Base-by-base conservation (phyloP, 2,888 invertebrate species). In the Melanargia galathea region DNA sequence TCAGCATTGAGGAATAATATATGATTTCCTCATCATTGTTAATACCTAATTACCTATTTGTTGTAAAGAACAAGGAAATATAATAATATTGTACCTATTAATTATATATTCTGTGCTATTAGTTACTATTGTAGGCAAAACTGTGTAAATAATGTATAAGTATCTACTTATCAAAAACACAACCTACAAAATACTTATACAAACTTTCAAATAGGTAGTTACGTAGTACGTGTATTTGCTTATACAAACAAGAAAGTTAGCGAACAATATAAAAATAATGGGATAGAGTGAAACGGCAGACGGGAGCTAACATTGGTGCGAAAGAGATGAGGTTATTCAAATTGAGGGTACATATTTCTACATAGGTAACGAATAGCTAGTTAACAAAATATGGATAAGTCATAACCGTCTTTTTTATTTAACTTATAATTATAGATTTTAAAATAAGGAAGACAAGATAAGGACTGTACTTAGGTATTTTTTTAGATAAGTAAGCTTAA, bases 211-310 rank as follows among this genome's bases (percentile, higher is more conserved):
- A 91, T 89, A 43, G 43, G 43, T n/a, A n/a, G n/a, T n/a, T n/a
- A n/a, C n/a, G n/a, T n/a, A n/a, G n/a, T 43, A 87, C 87, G 85
- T 89, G 87, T 89, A 90, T 90, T 90, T 90, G 90, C 90, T 90
- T 90, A 90, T 86, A 90, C 90, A 91, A 90, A 90, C 91, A 91
- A 91, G 90, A 90, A 91, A 91, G 90, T 90, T 90, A 90, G 90
- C 90, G 91, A 91, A 91, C 91, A 90, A 90, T 90, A 91, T 91
- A 90, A 90, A 91, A 90, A 90, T 90, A 90, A 91, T 91, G 87
- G 88, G 85, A 86, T 85, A 88, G 90, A 90, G 74, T 65, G 85
- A 84, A 81, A 88, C 68, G 68, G 79, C 59, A 66, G 71, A 69
- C 66, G 65, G 71, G 69, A 73, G 67, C 63, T 62, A 64, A 58